phyloP scores from a whole-genome alignment of 2,113 vertebrate genomes.

The Proterorhinus semilunaris region DNA sequence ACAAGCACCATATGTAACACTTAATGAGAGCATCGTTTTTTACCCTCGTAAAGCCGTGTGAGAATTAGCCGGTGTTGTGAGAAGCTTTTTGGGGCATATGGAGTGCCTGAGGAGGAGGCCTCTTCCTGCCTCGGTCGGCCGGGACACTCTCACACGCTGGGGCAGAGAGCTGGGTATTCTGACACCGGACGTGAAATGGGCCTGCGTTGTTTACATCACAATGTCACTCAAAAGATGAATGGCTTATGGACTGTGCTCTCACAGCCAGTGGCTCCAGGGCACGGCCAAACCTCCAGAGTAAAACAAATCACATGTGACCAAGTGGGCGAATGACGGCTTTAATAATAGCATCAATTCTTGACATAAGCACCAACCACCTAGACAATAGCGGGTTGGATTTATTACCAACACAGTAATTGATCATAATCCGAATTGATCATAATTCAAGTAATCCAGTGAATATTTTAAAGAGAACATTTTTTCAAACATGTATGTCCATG shows the following conservation, averaged over 20 bases:
- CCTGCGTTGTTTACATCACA: constrained; percentile 49
- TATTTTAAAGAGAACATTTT: too few species aligned
- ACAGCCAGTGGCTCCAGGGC: constrained; percentile 30
- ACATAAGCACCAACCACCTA: too few species aligned
- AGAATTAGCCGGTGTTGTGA: neutral
- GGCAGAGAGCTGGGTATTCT: constrained; percentile 12
- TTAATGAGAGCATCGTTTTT: constrained; percentile 16
- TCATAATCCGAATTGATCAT: too few species aligned
- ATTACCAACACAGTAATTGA: too few species aligned
- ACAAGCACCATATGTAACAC: neutral
- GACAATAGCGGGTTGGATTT: too few species aligned
- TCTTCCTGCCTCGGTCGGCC: constrained; percentile 13
- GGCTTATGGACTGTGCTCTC: neutral
- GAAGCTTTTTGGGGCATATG: neutral
- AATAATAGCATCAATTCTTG: neutral
- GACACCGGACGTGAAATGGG: constrained; percentile 43
- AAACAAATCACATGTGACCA: neutral
- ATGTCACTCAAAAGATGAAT: constrained; percentile 49
- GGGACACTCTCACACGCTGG: constrained; percentile 12
- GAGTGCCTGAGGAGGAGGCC: constrained; percentile 21
- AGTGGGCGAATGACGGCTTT: too few species aligned
- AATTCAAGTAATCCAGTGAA: too few species aligned
- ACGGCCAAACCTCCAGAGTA: neutral
- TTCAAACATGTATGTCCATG: too few species aligned
- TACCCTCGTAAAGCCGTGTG: neutral